Evolutionary conservation across 2,888 invertebrate genomes (phyloP).

Genomic region (Dendrolimus houi): DNA sequence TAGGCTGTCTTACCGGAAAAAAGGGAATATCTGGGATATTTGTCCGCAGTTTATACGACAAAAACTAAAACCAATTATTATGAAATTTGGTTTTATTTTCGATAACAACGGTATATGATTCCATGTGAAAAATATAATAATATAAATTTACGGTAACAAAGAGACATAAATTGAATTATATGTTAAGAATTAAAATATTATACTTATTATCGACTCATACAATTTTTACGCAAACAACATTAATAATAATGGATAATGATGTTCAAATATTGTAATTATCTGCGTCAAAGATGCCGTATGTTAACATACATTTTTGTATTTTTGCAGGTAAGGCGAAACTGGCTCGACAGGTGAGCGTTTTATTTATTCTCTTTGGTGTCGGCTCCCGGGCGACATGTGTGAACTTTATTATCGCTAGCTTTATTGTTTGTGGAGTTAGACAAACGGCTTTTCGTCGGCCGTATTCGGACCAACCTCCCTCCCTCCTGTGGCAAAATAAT

Average conservation of each 20-base stretch:
- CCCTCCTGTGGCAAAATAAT: conserved; percentile 27
- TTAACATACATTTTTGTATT: conserved; percentile 47
- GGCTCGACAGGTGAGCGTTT: conserved; percentile 49
- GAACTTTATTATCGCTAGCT: conserved; percentile 57
- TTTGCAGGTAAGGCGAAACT: conserved; percentile 57
- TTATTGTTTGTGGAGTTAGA: conserved; percentile 33
- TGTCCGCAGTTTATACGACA: too few relatives aligned
- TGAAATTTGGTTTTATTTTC: too few relatives aligned
- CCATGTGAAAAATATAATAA: too few relatives aligned
- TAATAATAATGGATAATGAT: not conserved
- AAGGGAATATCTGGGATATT: too few relatives aligned
- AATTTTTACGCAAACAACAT: too few relatives aligned
- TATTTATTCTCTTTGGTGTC: conserved; percentile 45
- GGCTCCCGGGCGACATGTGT: conserved; percentile 45
- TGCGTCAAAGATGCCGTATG: conserved; percentile 16
- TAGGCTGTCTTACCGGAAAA: too few relatives aligned
- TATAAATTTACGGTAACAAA: too few relatives aligned
- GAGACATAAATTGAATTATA: too few relatives aligned
- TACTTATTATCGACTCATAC: too few relatives aligned
- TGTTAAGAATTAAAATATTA: too few relatives aligned
- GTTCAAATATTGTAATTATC: conserved; percentile 14
- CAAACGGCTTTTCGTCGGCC: conserved; percentile 21
- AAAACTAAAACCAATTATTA: too few relatives aligned
- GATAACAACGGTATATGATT: too few relatives aligned
- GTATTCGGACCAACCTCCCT: conserved; percentile 23